Conservation (phyloP, 2,888 invertebrate genomes). For the Platynereis dumerilii region DNA sequence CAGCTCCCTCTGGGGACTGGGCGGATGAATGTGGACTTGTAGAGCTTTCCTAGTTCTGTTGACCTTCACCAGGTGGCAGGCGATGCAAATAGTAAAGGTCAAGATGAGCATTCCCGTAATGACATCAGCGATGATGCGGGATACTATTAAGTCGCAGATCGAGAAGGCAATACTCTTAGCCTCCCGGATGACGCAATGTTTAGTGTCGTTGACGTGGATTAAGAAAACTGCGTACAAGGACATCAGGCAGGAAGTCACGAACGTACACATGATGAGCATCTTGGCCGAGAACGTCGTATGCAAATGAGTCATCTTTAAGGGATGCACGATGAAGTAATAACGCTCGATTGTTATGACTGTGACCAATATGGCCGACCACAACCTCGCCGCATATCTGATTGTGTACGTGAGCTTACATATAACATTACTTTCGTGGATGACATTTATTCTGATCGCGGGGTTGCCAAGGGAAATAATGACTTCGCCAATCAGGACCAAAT, state of each 20-base stretch:
- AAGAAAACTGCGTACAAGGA: background rate
- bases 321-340: conserved; percentile 8
- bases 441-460: background rate
- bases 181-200: background rate
- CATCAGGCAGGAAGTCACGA: background rate
- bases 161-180: background rate
- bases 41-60: background rate
- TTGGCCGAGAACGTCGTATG: background rate
- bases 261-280: background rate
- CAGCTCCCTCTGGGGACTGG: background rate
- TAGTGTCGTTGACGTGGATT: too few species aligned
- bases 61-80: background rate
- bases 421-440: background rate
- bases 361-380: conserved; percentile 1
- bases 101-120: conserved; percentile 6
- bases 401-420: conserved; percentile 6
- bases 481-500: background rate
- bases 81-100: background rate
- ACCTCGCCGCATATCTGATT: background rate
- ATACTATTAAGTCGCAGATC: background rate
- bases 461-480: background rate
- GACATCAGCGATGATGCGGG: conserved; percentile 1
- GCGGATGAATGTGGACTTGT: background rate
- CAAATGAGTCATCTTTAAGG: background rate
- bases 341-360: background rate